phyloP scores from a whole-genome alignment of 2,113 vertebrate species.

The Lophius piscatorius region DNA sequence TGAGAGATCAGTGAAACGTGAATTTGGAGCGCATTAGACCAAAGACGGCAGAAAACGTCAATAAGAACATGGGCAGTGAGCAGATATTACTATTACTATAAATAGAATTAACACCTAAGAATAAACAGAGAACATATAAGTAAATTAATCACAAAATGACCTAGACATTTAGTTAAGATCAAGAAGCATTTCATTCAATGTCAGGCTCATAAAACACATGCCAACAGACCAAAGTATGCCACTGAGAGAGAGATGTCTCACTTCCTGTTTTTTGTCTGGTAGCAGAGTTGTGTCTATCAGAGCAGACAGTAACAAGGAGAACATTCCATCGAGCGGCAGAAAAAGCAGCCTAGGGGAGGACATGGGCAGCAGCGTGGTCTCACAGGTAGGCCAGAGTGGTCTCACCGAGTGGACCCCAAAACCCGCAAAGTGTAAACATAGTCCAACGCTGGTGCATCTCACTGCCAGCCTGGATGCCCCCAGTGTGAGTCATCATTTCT shows the following conservation, averaged over 20 bases:
- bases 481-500: constrained; percentile 80
- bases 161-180: constrained; percentile 34
- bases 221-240: constrained; percentile 6
- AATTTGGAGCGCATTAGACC: constrained; percentile 56
- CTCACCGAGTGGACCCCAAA: constrained; percentile 76
- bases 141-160: constrained; percentile 25
- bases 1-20: constrained; percentile 39
- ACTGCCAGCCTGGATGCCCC: constrained; percentile 83
- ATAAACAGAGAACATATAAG: constrained; percentile 65
- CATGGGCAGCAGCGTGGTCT: constrained; percentile 63
- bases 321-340: constrained; percentile 83
- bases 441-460: constrained; percentile 80
- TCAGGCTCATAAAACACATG: constrained; percentile 21
- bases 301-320: constrained; percentile 89
- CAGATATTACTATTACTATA: no score
- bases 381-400: constrained; percentile 40
- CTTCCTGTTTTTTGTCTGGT: constrained; percentile 37
- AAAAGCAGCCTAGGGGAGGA: constrained; percentile 75
- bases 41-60: constrained; percentile 36
- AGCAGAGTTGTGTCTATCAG: constrained; percentile 62
- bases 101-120: constrained; percentile 67
- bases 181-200: constrained; percentile 8
- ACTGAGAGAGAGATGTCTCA: constrained; percentile 32
- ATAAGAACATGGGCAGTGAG: constrained; percentile 52
- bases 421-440: constrained; percentile 84